Conservation (phyloP, 2,797 vertebrate genomes). For the Stomatorhinus walkeri region DNA sequence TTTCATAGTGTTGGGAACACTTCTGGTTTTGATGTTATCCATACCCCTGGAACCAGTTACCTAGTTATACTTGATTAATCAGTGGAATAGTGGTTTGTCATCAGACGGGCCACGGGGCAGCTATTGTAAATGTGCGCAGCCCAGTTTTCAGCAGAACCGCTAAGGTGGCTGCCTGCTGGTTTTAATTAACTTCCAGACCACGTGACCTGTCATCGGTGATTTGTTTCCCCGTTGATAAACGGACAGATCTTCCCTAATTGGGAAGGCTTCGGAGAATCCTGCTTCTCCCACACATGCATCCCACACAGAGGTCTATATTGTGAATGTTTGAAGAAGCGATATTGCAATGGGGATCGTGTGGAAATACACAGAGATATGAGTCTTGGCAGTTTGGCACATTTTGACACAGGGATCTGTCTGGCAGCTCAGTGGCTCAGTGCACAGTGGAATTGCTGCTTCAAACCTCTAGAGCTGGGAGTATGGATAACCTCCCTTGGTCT, state of each 20-base stretch:
- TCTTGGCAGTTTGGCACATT: slow-evolving; percentile 30
- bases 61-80: neutral
- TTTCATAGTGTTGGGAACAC: neutral
- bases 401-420: neutral
- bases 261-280: slow-evolving; percentile 42
- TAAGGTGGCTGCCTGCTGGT: slow-evolving; percentile 47
- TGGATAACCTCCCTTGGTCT: neutral
- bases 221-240: slow-evolving; percentile 69
- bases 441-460: neutral
- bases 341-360: neutral
- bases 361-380: slow-evolving; percentile 36
- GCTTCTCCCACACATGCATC: slow-evolving; percentile 50
- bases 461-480: neutral
- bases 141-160: slow-evolving; percentile 20
- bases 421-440: neutral
- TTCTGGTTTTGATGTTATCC: neutral
- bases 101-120: neutral
- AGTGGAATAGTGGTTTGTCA: neutral
- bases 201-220: slow-evolving; percentile 65
- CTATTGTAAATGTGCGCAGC: neutral
- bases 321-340: slow-evolving; percentile 45
- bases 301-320: slow-evolving; percentile 67
- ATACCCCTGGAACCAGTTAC: neutral
- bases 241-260: slow-evolving; percentile 54
- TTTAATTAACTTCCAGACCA: slow-evolving; percentile 57